These are phyloP conservation scores for Phylloscopus trochiloides DNA, from an alignment of 2,113 vertebrate genomes.

Conservation along the genomic window DNA sequence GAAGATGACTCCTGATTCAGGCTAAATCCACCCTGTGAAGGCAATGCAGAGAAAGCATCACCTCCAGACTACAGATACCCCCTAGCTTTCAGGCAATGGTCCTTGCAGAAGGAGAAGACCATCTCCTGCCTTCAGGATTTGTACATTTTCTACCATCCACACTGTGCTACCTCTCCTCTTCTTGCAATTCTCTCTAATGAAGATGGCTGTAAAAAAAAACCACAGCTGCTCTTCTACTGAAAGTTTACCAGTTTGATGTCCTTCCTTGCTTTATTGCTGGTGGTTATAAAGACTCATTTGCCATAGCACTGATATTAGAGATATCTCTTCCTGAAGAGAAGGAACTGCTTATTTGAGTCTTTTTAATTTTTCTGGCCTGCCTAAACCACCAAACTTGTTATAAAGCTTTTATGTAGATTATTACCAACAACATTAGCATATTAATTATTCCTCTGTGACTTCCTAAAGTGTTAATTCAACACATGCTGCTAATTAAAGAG, in stretches of 20 bases:
- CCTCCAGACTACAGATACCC: background rate
- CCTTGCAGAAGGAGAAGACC: background rate
- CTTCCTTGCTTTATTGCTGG: background rate
- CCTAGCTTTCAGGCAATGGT: background rate
- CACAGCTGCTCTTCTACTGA: background rate
- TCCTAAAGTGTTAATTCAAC: background rate
- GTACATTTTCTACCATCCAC: background rate
- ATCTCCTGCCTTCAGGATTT: background rate
- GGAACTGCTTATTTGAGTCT: background rate
- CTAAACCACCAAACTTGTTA: background rate
- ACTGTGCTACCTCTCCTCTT: background rate
- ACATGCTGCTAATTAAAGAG: background rate
- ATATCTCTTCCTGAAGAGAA: background rate
- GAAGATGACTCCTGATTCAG: accelerated
- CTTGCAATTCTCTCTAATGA: background rate
- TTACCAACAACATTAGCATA: constrained; percentile 30
- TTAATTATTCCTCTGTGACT: constrained; percentile 30
- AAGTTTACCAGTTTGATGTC: background rate
- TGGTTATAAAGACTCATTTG: background rate
- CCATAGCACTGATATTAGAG: background rate
- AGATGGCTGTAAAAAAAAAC: background rate
- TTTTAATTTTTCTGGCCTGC: background rate
- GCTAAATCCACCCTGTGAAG: background rate
- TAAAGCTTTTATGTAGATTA: constrained; percentile 6
- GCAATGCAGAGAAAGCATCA: background rate